Evolutionary conservation across 2,888 invertebrate species (phyloP).

Genomic region (Drosophila anomelani): DNA sequence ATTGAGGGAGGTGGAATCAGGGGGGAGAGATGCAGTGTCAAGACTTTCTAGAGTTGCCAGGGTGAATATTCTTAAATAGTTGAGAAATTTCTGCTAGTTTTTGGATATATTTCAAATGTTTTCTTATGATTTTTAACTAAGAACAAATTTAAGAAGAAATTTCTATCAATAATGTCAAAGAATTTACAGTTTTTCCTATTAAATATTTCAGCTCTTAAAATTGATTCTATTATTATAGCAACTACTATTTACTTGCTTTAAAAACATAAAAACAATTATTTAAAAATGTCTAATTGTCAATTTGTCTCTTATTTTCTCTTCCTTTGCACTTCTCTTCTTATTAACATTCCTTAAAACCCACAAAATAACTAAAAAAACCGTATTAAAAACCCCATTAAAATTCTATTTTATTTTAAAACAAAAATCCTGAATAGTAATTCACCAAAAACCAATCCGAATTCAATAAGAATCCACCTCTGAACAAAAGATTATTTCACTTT

Average conservation of each 20-base stretch:
- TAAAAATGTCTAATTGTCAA: no score
- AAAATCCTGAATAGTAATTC: background rate
- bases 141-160: background rate
- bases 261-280: no score
- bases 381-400: background rate
- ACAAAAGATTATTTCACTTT: background rate
- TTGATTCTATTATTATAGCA: no score
- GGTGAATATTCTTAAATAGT: background rate
- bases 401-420: background rate
- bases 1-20: background rate
- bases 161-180: background rate
- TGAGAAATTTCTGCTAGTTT: background rate
- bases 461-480: background rate
- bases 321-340: background rate
- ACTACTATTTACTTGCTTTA: no score
- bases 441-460: background rate
- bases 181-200: background rate
- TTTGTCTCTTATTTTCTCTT: no score
- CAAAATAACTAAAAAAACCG: background rate
- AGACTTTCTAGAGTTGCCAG: slow-evolving; percentile 21
- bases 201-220: no score
- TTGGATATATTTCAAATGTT: background rate
- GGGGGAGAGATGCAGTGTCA: background rate
- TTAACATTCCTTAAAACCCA: background rate
- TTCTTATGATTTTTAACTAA: background rate